Percentiles rank a stretch among this genome's conserved stretches.
These are phyloP conservation scores for Hypselothyrea guttata DNA, from an alignment of 2,888 invertebrate species.

Conservation along the genomic window DNA sequence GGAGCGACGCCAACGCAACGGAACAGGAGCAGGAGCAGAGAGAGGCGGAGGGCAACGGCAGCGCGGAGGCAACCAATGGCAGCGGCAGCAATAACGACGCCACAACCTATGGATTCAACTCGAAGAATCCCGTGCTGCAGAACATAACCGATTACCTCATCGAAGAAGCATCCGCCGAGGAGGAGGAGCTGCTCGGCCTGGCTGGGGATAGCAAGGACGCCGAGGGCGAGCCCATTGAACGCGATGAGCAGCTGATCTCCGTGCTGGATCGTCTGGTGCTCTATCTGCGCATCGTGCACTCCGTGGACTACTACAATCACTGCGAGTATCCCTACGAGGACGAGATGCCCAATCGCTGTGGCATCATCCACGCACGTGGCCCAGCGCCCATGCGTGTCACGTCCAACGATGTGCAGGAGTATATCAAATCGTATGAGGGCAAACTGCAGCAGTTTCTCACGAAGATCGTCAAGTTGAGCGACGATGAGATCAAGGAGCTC, in stretches of 20 bases:
- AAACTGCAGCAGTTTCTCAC: constrained; percentile 95
- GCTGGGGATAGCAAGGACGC: constrained; percentile 83
- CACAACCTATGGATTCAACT: constrained; percentile 86
- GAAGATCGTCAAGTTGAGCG: constrained; percentile 87
- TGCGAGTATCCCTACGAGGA: constrained; percentile 99
- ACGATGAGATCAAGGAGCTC: constrained; percentile 92
- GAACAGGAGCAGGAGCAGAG: not conserved
- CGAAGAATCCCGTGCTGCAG: constrained; percentile 95
- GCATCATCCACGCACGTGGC: constrained; percentile 98
- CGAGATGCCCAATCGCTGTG: constrained; percentile 99
- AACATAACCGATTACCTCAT: constrained; percentile 99
- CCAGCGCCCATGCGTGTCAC: constrained; percentile 91
- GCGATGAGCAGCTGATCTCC: constrained; percentile 87
- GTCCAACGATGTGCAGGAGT: constrained; percentile 84
- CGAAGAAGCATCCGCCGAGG: constrained; percentile 99
- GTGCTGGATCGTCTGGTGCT: constrained; percentile 92
- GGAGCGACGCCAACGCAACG: constrained; percentile 83
- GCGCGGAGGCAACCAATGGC: constrained; percentile 38
- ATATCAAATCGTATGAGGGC: constrained; percentile 91
- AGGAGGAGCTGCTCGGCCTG: constrained; percentile 92
- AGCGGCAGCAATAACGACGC: constrained; percentile 8
- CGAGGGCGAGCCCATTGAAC: constrained; percentile 85
- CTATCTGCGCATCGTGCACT: constrained; percentile 98
- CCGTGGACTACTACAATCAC: constrained; percentile 99
- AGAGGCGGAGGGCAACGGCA: constrained; percentile 8